phyloP scores from a whole-genome alignment of 2,113 vertebrate genomes.

The Zosterops japonicus region DNA sequence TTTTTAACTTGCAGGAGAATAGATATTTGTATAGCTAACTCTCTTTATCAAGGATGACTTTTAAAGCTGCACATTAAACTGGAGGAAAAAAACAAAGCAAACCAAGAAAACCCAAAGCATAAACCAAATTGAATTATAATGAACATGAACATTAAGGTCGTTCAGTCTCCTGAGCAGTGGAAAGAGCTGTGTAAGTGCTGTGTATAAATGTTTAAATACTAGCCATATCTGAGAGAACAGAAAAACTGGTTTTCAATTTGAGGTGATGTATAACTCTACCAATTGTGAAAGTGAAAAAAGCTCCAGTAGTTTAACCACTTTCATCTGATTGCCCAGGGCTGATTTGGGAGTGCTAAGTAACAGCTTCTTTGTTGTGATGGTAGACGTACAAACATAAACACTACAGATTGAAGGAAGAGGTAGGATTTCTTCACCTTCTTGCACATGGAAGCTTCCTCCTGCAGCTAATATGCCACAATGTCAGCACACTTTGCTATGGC shows the following conservation, averaged over 20 bases:
- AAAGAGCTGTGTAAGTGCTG: neutral
- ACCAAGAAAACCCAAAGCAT: neutral
- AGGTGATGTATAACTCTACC: neutral
- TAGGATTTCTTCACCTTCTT: fast-evolving
- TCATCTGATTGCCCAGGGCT: neutral
- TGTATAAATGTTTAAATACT: constrained; percentile 16
- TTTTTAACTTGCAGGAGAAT: neutral
- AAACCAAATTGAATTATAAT: neutral
- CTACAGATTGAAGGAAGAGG: neutral
- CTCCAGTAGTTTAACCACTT: neutral
- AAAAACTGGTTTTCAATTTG: neutral
- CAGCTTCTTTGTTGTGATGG: neutral
- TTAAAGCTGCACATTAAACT: neutral
- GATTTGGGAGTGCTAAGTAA: neutral
- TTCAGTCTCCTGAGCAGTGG: neutral
- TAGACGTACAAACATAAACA: neutral
- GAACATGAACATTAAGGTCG: neutral
- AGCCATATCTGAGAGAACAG: neutral
- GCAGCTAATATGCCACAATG: fast-evolving
- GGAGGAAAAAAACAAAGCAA: neutral
- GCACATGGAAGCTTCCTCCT: neutral
- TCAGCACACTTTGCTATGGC: neutral
- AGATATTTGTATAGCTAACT: neutral
- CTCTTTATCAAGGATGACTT: neutral
- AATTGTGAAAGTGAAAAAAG: neutral